Evolutionary conservation across 1,140 invertebrate genomes (phyloP).

Genomic region (Cheumatopsyche charites): DNA sequence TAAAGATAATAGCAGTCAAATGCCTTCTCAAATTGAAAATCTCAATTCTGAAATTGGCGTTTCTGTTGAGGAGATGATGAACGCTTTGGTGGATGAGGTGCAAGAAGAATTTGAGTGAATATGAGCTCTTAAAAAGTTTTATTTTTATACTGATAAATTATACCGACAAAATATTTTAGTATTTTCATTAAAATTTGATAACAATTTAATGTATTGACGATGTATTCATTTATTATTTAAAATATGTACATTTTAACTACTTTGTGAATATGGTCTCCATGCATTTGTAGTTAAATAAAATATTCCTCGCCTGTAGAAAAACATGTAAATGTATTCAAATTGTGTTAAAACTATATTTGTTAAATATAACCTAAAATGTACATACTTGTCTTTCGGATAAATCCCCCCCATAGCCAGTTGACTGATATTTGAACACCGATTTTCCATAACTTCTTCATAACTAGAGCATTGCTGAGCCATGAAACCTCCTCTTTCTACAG

Average conservation of each 20-base stretch:
- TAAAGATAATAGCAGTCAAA: neutral
- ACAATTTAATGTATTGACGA: too few species aligned
- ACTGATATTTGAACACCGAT: constrained; percentile 33
- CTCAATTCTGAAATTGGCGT: neutral
- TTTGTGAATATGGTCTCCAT: constrained; percentile 30
- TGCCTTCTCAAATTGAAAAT: neutral
- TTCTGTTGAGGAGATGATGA: constrained; percentile 26
- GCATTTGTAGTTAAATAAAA: constrained; percentile 42
- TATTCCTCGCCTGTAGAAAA: constrained; percentile 36
- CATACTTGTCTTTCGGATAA: constrained; percentile 38
- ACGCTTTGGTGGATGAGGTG: constrained; percentile 26
- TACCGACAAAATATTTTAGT: neutral
- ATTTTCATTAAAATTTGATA: too few species aligned
- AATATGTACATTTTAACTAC: too few species aligned
- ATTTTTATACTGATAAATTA: neutral
- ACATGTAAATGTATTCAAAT: neutral
- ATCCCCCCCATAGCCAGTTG: constrained; percentile 38
- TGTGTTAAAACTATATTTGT: neutral
- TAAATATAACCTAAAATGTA: neutral
- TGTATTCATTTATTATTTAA: too few species aligned
- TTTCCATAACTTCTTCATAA: constrained; percentile 37
- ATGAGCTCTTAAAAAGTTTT: too few species aligned
- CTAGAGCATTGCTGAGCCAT: constrained; percentile 32
- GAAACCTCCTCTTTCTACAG: constrained; percentile 36
- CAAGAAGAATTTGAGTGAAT: constrained; percentile 20